Conservation (phyloP, 2,113 vertebrate species). For the Addax nasomaculatus region DNA sequence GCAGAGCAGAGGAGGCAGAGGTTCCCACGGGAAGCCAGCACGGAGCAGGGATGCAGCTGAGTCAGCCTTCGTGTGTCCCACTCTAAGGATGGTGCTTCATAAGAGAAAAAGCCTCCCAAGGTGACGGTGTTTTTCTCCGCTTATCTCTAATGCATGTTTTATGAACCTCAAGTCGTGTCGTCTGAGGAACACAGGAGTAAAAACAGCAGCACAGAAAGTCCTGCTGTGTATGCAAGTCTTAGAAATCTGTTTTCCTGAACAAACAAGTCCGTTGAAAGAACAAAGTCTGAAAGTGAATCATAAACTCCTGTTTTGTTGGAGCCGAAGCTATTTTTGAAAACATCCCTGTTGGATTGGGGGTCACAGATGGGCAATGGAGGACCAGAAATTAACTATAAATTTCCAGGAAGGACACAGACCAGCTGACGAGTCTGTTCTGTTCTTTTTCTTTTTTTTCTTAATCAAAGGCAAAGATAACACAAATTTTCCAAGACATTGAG, state of each 20-base stretch:
- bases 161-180: background rate
- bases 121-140: background rate
- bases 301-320: constrained; percentile 68
- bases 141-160: background rate
- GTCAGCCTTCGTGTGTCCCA: background rate
- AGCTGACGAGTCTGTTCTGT: background rate
- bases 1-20: background rate
- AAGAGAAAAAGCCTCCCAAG: background rate
- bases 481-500: background rate
- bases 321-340: constrained; percentile 61
- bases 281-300: constrained; percentile 84
- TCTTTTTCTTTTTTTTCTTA: background rate
- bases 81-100: background rate
- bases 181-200: background rate
- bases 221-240: constrained; percentile 60
- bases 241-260: constrained; percentile 68
- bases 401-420: background rate
- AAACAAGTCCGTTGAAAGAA: constrained; percentile 77
- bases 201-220: constrained; percentile 41
- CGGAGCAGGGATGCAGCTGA: background rate
- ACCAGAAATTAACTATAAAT: constrained; percentile 1
- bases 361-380: constrained; percentile 41
- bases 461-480: constrained; percentile 62
- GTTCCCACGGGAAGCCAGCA: accelerated
- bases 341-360: constrained; percentile 42